These are phyloP conservation scores for Julus scanicus DNA, from an alignment of 2,888 invertebrate species.

Conservation along the genomic window DNA sequence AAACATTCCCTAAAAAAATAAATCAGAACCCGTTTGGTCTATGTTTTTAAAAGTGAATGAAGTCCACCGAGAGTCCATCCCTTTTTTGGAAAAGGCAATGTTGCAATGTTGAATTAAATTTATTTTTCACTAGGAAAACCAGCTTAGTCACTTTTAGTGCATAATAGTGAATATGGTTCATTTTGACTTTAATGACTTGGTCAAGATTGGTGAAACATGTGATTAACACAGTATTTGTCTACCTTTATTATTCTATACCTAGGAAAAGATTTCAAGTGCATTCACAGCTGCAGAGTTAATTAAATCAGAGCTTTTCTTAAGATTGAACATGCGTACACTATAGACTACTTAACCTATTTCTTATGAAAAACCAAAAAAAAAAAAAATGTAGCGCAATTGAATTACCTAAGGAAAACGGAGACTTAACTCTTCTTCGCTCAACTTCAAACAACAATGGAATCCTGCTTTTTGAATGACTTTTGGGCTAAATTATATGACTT, in stretches of 20 bases:
- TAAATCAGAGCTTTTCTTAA: neutral
- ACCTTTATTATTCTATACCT: neutral
- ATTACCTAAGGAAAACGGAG: neutral
- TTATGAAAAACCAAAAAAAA: neutral
- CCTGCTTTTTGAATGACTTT: constrained; percentile 23
- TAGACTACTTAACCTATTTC: neutral
- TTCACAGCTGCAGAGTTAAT: neutral
- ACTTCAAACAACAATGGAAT: constrained; percentile 9
- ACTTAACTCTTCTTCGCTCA: neutral
- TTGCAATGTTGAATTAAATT: no score
- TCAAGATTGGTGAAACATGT: no score
- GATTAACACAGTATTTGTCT: no score
- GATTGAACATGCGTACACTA: neutral
- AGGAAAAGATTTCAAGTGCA: neutral
- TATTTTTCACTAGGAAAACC: no score
- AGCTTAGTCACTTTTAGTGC: no score
- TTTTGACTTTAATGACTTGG: no score
- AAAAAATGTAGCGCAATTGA: neutral
- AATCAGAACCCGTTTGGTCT: no score
- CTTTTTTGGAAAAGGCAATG: no score
- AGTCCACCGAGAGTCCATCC: no score
- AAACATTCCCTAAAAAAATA: no score
- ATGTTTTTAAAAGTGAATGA: no score
- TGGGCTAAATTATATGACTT: neutral
- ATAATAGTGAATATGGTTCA: no score